Evolutionary conservation across 2,797 vertebrate genomes (phyloP).

Genomic region (Gymnodraco acuticeps): DNA sequence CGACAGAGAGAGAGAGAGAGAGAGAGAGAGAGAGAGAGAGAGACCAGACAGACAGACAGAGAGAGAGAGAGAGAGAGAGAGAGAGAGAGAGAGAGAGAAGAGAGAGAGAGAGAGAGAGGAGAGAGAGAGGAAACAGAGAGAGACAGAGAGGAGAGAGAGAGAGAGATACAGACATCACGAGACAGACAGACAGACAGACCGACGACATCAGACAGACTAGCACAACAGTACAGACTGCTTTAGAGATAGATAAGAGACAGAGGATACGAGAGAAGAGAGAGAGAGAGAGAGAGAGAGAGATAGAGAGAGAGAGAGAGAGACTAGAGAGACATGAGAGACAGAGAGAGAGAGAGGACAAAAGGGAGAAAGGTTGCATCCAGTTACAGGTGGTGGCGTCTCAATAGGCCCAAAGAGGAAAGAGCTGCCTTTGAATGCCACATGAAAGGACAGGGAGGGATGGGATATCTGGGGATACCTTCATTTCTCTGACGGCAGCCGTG

Average conservation of each 20-base stretch:
- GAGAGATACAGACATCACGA: too few relatives aligned
- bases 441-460: conserved; percentile 82
- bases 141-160: too few relatives aligned
- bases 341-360: conserved; percentile 52
- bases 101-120: conserved; percentile 40
- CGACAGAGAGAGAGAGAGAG: conserved; percentile 31
- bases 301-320: not conserved
- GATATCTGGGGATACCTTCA: conserved; percentile 78
- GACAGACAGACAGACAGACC: conserved; percentile 20
- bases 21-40: conserved; percentile 32
- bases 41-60: conserved; percentile 30
- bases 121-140: too few relatives aligned
- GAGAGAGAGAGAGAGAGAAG: too few relatives aligned
- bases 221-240: too few relatives aligned
- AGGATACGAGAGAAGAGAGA: conserved; percentile 32
- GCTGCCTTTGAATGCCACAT: conserved; percentile 84
- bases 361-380: conserved; percentile 80
- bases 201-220: too few relatives aligned
- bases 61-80: conserved; percentile 38
- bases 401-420: conserved; percentile 82
- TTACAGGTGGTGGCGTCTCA: conserved; percentile 87
- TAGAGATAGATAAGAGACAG: too few relatives aligned
- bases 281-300: conserved; percentile 29
- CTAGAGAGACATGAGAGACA: too few relatives aligned
- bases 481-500: conserved; percentile 84